Conservation (phyloP, 2,888 invertebrate genomes). For the Boloria euphrosyne region DNA sequence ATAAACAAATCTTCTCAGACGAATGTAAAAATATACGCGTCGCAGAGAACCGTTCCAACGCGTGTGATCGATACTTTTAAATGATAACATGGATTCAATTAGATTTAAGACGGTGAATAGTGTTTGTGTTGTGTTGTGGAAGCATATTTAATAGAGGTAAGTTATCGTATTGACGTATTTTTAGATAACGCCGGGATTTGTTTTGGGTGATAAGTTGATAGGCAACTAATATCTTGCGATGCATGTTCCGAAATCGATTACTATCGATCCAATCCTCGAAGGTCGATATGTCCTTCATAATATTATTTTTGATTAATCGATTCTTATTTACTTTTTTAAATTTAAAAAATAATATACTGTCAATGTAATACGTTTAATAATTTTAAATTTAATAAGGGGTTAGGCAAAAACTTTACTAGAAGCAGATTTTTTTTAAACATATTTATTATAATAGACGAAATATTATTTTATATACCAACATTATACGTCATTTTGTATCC, state of each 20-base stretch:
- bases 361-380: neutral
- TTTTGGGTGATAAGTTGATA: slow-evolving; percentile 52
- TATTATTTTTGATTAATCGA: slow-evolving; percentile 6
- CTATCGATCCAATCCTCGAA: slow-evolving; percentile 29
- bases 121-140: slow-evolving; percentile 53
- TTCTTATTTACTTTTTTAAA: slow-evolving; percentile 1
- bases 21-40: slow-evolving; percentile 80
- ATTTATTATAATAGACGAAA: neutral
- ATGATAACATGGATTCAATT: slow-evolving; percentile 81
- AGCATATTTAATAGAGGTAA: slow-evolving; percentile 53
- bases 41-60: slow-evolving; percentile 69
- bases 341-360: neutral
- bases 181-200: slow-evolving; percentile 69
- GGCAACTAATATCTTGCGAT: slow-evolving; percentile 27
- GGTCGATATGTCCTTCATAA: slow-evolving; percentile 29
- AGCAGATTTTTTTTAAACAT: neutral
- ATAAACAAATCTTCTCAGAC: slow-evolving; percentile 67
- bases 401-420: too few relatives aligned
- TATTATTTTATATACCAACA: too few relatives aligned
- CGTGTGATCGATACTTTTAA: slow-evolving; percentile 81
- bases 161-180: slow-evolving; percentile 64
- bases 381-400: neutral
- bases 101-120: slow-evolving; percentile 66
- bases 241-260: slow-evolving; percentile 33
- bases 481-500: too few relatives aligned